Evolutionary conservation across 2,888 invertebrate genomes (phyloP).

Genomic region (Agapostemon virescens): DNA sequence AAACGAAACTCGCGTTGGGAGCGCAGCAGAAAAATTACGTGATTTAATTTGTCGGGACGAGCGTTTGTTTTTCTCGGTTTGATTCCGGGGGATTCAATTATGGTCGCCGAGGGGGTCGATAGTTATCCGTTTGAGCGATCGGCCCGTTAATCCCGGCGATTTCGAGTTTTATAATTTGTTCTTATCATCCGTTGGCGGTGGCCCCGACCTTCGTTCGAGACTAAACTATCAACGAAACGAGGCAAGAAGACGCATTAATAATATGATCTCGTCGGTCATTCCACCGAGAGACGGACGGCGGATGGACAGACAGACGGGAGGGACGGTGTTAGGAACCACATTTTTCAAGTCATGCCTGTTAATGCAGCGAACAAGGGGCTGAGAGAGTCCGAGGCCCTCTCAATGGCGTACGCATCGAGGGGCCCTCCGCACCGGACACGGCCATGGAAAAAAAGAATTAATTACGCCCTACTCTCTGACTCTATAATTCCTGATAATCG

Average conservation of each 20-base stretch:
- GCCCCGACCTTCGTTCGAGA: conserved; percentile 28
- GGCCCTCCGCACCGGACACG: conserved; percentile 40
- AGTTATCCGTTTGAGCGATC: conserved; percentile 36
- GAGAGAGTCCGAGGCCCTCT: conserved; percentile 41
- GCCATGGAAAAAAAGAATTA: conserved; percentile 53
- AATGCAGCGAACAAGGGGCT: conserved; percentile 75
- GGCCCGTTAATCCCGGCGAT: conserved; percentile 54
- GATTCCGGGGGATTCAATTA: conserved; percentile 39
- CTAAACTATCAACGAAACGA: conserved; percentile 73
- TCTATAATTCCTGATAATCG: conserved; percentile 55
- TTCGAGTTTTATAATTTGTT: conserved; percentile 64
- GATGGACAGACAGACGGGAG: conserved; percentile 66
- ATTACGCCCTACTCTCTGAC: conserved; percentile 52
- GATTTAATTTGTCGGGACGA: not conserved
- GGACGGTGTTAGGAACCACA: conserved; percentile 77
- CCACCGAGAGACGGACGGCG: conserved; percentile 57
- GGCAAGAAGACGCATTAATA: conserved; percentile 77
- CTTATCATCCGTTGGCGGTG: conserved; percentile 35
- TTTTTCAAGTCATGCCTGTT: conserved; percentile 79
- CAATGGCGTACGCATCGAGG: conserved; percentile 66
- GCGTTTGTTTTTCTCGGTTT: not conserved
- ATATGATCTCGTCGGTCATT: conserved; percentile 75
- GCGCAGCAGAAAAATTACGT: not conserved
- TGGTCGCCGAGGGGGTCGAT: conserved; percentile 25
- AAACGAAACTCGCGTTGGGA: not conserved